Conservation (phyloP, 2,113 vertebrate genomes). For the Scomber japonicus region DNA sequence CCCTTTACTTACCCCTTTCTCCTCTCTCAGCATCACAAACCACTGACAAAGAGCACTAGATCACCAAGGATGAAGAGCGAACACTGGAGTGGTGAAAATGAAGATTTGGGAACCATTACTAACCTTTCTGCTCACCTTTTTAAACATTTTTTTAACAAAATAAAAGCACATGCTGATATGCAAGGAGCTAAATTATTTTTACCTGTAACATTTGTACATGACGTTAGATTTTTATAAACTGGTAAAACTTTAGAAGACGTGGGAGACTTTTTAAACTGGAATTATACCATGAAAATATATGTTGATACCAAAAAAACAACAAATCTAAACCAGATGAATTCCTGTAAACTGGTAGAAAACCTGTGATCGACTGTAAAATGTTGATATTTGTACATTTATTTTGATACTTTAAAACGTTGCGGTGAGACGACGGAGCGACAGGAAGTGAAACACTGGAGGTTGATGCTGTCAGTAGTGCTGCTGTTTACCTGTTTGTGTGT, state of each 20-base stretch:
- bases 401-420: neutral
- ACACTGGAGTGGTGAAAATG: conserved; percentile 64
- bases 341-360: conserved; percentile 7
- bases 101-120: conserved; percentile 13
- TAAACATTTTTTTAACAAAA: neutral
- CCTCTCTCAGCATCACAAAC: neutral
- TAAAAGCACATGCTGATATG: conserved; percentile 44
- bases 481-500: neutral
- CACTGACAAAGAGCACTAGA: conserved; percentile 19
- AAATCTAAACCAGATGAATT: conserved; percentile 2
- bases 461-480: neutral
- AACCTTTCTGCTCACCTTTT: conserved; percentile 10
- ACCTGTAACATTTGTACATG: conserved; percentile 64
- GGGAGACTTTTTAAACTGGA: conserved; percentile 13
- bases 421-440: neutral
- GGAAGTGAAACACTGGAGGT: neutral
- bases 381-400: neutral
- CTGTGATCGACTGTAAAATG: conserved; percentile 1
- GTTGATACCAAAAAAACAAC: conserved; percentile 43
- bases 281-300: conserved; percentile 9
- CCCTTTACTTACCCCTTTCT: neutral
- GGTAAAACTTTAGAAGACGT: neutral
- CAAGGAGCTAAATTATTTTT: conserved; percentile 67
- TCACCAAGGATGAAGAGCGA: conserved; percentile 4
- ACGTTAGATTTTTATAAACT: conserved; percentile 43